Percentiles rank a stretch among this genome's conserved stretches.
These are phyloP conservation scores for Agelastica alni DNA, from an alignment of 2,888 invertebrate genomes.

Conservation along the genomic window DNA sequence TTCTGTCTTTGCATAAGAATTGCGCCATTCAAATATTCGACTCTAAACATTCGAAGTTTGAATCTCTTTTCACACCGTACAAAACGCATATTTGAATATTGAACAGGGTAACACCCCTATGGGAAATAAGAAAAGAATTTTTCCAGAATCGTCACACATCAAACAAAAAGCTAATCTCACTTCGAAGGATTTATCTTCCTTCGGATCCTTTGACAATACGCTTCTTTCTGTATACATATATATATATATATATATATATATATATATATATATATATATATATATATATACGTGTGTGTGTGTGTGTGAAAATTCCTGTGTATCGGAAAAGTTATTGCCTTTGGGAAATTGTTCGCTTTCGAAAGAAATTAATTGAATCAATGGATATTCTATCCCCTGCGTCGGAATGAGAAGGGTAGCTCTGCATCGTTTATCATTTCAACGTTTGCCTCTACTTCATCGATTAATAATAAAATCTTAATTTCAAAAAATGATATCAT, in stretches of 20 bases:
- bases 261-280: too few relatives aligned
- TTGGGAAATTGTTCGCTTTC: slow-evolving; percentile 25
- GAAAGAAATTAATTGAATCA: slow-evolving; percentile 31
- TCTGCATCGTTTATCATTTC: slow-evolving; percentile 11
- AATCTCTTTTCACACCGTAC: slow-evolving; percentile 45
- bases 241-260: too few relatives aligned
- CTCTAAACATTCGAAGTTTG: slow-evolving; percentile 50
- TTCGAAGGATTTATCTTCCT: slow-evolving; percentile 32
- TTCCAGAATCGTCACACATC: slow-evolving; percentile 36
- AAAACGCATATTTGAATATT: slow-evolving; percentile 49
- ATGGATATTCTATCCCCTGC: slow-evolving; percentile 22
- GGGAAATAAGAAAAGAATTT: slow-evolving; percentile 44
- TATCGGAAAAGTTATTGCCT: slow-evolving; percentile 28
- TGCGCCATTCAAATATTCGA: slow-evolving; percentile 49
- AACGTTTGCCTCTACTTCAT: background rate
- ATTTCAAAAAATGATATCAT: too few relatives aligned
- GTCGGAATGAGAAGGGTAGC: slow-evolving; percentile 16
- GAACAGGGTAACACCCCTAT: slow-evolving; percentile 43
- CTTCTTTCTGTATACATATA: slow-evolving; percentile 28
- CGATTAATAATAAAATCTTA: too few relatives aligned
- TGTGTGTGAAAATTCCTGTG: slow-evolving; percentile 23
- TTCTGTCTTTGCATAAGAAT: slow-evolving; percentile 54
- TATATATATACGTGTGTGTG: background rate
- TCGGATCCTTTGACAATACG: slow-evolving; percentile 32
- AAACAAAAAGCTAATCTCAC: slow-evolving; percentile 35